Base-by-base conservation (phyloP, 2,888 invertebrate species). In the Halictus quadricinctus region DNA sequence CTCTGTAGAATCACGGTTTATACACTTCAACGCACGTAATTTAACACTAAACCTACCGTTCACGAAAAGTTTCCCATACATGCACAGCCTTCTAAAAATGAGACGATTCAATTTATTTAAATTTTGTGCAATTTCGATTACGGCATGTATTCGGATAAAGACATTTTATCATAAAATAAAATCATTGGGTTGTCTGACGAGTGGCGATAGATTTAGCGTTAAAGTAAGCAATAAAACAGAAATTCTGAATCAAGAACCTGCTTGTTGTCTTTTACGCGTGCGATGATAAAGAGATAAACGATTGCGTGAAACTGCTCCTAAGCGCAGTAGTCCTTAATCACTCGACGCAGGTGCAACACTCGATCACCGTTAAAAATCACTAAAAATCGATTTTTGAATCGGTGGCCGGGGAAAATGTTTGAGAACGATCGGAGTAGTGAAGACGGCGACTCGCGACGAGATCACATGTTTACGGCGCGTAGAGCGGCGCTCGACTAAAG, bases 401-500 rank as follows among this genome's bases (percentile, higher is more conserved):
- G 74, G 70, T 60, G 21, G 43, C 6, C 36, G 18, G 0, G 0
- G 50, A 70, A 50, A n/a, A 69, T 70, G 48, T 43, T 15, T 46
- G 13, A 70, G 18, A 36, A 79, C 58, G 36, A 64, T 18, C 50
- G 72, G 25, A 46, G 8, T 41, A 70, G 43, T 3, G 21, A 15
- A n/a, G n/a, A 29, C 15, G 46, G 21, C 43, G 50, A 29, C 58
- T 18, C n/a, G 83, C 79, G 84, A 50, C 36, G 81, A 43, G 73
- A 88, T 86, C 73, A 79, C 85, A 84, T 88, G 91, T 87, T 90
- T 87, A 86, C 90, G 81, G 90, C 90, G 92, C 91, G 92, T 91
- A 89, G 89, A 91, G 89, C 91, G 86, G 90, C 89, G 91, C 91
- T 91, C 92, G 91, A 93, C 93, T 93, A 92, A 93, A 92, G 92